Base-by-base conservation (phyloP, 2,113 vertebrate species). In the Hyaena hyaena region DNA sequence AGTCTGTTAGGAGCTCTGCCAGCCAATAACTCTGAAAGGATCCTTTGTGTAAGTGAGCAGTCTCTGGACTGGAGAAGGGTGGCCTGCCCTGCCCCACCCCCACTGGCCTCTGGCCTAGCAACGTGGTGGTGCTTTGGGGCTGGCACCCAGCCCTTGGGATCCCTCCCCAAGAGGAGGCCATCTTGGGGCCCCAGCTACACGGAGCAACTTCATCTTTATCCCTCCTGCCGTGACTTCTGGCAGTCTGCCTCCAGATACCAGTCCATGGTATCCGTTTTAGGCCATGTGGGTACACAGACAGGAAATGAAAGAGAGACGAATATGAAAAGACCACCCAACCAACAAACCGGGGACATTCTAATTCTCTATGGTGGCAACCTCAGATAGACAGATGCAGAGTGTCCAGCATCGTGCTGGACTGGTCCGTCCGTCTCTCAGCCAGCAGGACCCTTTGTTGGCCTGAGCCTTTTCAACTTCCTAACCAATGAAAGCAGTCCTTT, bases 21-120 rank as follows among this genome's bases (percentile, higher is more conserved):
- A 97, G 93, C 93, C 97, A 89, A 7, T 97, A 97, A 83, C 63
- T 94, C 92, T 96, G 97, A 98, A 97, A 95, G 93, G 96, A 76
- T 71, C 76, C 97, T 98, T 95, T 98, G 94, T 98, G 82, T 87
- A 68, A 95, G 73, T 86, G 50, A 96, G 88, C 85, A 21, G 19
- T 35, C 55, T 88, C 95, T 84, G 95, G 45, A 35, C 90, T 95
- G 77, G 85, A 58, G 88, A 48, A 39, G 76, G 53, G 53, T 53
- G 28, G 28, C 35, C 43, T 58, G 9, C 71, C 81, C 84, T 68
- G 26, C 63, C 73, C 84, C 69, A 7, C 5, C 45, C 31, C 11
- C 14, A 12, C 61, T 73, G 80, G 95, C 89, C 74, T 97, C 83
- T 95, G 80, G 90, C 95, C 96, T 80, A n/a, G 81, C 80, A 79